These are phyloP conservation scores for Caenorhabditis wallacei DNA, from an alignment of 2,888 invertebrate species.

Conservation along the genomic window DNA sequence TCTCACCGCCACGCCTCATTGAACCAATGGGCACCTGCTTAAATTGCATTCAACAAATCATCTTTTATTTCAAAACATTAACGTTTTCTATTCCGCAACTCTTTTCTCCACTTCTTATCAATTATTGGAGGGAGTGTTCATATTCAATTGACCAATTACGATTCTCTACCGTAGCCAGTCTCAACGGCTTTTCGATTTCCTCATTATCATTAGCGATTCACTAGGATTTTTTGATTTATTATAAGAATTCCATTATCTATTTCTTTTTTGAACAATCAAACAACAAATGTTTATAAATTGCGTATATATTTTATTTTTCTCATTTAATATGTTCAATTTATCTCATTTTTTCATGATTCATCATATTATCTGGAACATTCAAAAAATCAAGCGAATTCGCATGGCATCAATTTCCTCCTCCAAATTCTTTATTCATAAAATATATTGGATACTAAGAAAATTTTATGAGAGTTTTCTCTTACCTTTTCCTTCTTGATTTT, in stretches of 20 bases:
- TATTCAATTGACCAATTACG: slow-evolving; percentile 9
- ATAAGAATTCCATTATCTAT: too few species aligned
- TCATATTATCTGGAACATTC: neutral
- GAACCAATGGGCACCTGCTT: slow-evolving; percentile 63
- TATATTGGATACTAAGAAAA: neutral
- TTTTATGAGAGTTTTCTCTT: neutral
- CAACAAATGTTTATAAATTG: too few species aligned
- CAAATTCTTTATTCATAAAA: slow-evolving; percentile 5
- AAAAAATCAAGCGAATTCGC: neutral
- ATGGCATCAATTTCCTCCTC: neutral
- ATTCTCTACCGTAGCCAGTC: neutral
- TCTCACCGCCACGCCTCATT: slow-evolving; percentile 63
- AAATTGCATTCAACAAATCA: slow-evolving; percentile 46
- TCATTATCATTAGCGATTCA: too few species aligned
- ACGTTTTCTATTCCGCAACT: slow-evolving; percentile 1
- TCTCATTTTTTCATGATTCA: neutral
- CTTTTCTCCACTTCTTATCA: neutral
- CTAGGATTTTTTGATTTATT: too few species aligned
- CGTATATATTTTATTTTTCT: too few species aligned
- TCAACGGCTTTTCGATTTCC: neutral
- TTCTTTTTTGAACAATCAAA: too few species aligned
- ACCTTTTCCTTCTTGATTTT: neutral
- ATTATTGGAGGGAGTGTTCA: neutral
- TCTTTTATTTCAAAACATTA: slow-evolving; percentile 12
- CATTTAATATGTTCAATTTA: neutral